Conservation (phyloP, 2,797 vertebrate genomes). For the Cheirogaleus major region DNA sequence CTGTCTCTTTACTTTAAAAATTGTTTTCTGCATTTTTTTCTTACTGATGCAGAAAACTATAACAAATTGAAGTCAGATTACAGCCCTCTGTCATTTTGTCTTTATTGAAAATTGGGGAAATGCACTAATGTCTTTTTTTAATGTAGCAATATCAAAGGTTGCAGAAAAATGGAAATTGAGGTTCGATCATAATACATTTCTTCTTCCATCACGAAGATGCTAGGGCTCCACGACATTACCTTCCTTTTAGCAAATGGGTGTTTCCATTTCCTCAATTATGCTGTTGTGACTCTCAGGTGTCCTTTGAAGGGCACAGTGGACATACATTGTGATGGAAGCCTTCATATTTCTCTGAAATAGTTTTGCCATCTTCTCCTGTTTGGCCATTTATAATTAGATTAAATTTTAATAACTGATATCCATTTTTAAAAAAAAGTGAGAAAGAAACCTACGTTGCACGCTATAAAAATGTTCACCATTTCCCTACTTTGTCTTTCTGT, state of each 20-base stretch:
- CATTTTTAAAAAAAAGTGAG: not conserved
- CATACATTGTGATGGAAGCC: not conserved
- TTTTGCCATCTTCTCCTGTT: not conserved
- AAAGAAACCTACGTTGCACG: not conserved
- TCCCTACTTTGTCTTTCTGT: conserved; percentile 30
- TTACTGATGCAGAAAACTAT: not conserved
- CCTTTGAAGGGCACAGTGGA: conserved; percentile 23
- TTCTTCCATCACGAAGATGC: not conserved
- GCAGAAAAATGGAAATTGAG: conserved; percentile 40
- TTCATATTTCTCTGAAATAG: not conserved
- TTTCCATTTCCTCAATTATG: not conserved
- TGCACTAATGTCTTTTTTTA: not conserved
- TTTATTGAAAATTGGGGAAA: conserved; percentile 15
- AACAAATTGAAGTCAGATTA: conserved; percentile 10
- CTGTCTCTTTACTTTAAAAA: not conserved
- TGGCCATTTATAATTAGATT: conserved; percentile 7
- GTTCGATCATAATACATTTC: conserved; percentile 48
- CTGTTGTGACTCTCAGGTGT: not conserved
- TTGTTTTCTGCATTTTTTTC: not conserved
- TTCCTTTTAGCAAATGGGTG: conserved; percentile 15
- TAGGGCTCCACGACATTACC: not conserved
- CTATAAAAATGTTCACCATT: not conserved
- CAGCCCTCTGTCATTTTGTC: conserved; percentile 31
- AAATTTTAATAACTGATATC: not conserved
- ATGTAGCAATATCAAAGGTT: conserved; percentile 13